Evolutionary conservation across 2,797 vertebrate genomes (phyloP), one percentile per base, ranked within the genome.

Genomic region (Toxotes lorentzi): DNA sequence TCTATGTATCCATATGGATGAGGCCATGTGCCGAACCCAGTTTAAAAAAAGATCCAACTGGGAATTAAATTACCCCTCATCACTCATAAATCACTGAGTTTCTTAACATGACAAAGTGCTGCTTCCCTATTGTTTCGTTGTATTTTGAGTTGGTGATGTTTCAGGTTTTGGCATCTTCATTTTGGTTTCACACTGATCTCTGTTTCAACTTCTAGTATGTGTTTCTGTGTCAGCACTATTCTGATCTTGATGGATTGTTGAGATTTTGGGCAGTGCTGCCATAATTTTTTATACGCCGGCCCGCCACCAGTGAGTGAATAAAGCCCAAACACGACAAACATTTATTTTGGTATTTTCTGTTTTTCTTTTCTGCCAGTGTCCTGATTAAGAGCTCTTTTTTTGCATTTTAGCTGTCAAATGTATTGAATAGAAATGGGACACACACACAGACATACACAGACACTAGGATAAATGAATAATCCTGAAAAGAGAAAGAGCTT

Each of bases 21-120:
- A 74, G 54, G 72, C 38, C 16, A 16, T 14, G 57, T 62, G 16
- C 21, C 56, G 3, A 66, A 41, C 19, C 23, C 11, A 4, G 43
- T 45, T 47, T 21, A 30, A 54, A 66, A 72, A 57, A 57, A 6
- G 13, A 74, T 54, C 41, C 45, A 63, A 54, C 12, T 41, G 41
- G 34, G 38, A 81, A 54, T 63, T 41, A 74, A 80, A 74, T 76
- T 8, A 30, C 27, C 27, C 27, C 27, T 30, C 27, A 30, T 30
- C 27, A 30, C 27, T 30, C 1, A 30, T 30, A 30, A 50, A 23
- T 11, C 45, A 21, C 45, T 47, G 45, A 7, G 45, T 50, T 13
- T 38, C 32, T 2, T 2, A 59, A 38, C 16, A 59, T 59, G 27
- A 45, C n/a, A 56, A 54, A 76, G 21, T 24, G n/a, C n/a, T 76